Base-by-base conservation (phyloP, 2,888 invertebrate genomes). In the Octodonta nipae region DNA sequence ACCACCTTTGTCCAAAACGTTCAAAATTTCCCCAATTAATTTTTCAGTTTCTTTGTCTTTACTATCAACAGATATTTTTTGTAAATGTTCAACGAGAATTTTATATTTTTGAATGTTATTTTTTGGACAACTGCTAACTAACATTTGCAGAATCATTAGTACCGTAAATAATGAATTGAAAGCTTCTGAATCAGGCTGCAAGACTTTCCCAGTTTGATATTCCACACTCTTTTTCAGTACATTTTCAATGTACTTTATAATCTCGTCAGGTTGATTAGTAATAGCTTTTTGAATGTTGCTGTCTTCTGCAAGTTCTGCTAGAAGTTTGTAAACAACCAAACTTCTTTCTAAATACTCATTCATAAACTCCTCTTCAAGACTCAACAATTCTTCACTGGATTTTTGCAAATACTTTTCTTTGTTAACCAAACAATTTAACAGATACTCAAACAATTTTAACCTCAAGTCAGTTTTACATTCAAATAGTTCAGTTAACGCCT, bases 301-400 rank as follows among this genome's bases (percentile, higher is more conserved):
- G 38, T 62, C 60, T 34, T 62, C 61, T 2, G 68, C 58, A 49
- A 73, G 58, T 45, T 66, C 64, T 34, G 67, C 64, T 13, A 74
- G 56, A 25, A 71, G 42, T 34, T 68, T 66, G 20, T 71, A 63
- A 35, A 68, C 61, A 3, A 57, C 49, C 14, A 65, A 51, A 54
- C 68, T 67, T 30, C 64, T 55, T 47, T 59, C 55, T 5, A 55
- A 43, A 26, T 35, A 42, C 33, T 49, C 48, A 32, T 46, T 50
- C 29, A 53, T 43, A 7, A 58, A 51, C 33, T 65, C 59, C 35
- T 63, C 60, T 50, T 69, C 66, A 25, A 51, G 28, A 15, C 36
- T 38, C n/a, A 66, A 44, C 24, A 66, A 45, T 16, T 57, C 51
- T 33, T 62, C 56, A 31, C 56, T 58, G 5, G 27, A 33, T 31